Evolutionary conservation across 2,113 vertebrate genomes (phyloP).

Genomic region (Phoenicopterus ruber): DNA sequence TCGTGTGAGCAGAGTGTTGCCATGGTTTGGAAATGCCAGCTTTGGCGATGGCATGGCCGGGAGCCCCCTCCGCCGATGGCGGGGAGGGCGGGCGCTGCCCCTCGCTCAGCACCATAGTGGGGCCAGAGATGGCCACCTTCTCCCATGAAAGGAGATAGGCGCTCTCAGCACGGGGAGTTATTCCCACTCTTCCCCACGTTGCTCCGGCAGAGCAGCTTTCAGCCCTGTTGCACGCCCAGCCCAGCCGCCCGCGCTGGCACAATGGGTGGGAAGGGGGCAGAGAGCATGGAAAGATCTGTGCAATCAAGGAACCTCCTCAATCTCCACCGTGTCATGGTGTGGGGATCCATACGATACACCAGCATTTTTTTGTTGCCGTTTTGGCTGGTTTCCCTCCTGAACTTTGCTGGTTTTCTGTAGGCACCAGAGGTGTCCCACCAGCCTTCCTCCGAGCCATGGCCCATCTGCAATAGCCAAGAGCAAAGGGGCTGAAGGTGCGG

Average conservation of each 20-base stretch:
- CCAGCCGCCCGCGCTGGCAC: not conserved
- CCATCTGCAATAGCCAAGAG: not conserved
- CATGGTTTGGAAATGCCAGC: not conserved
- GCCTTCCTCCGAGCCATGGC: not conserved
- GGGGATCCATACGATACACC: not conserved
- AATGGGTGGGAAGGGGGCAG: not conserved
- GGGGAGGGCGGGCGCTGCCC: rapidly evolving
- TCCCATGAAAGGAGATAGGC: not conserved
- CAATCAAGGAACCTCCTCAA: not conserved
- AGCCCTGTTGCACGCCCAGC: too few relatives aligned
- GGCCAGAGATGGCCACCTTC: not conserved
- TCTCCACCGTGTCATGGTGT: not conserved
- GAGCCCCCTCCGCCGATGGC: not conserved
- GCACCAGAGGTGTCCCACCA: not conserved
- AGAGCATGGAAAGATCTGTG: not conserved
- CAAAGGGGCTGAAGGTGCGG: not conserved
- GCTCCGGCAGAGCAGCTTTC: too few relatives aligned
- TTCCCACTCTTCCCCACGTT: not conserved
- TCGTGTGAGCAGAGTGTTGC: not conserved
- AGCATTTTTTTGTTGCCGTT: not conserved
- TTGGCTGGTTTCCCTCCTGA: not conserved
- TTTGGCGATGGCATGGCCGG: not conserved
- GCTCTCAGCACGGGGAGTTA: not conserved
- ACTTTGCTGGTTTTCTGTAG: not conserved
- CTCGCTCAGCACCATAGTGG: rapidly evolving